Base-by-base conservation (phyloP, 2,113 vertebrate genomes). In the Anhinga anhinga region DNA sequence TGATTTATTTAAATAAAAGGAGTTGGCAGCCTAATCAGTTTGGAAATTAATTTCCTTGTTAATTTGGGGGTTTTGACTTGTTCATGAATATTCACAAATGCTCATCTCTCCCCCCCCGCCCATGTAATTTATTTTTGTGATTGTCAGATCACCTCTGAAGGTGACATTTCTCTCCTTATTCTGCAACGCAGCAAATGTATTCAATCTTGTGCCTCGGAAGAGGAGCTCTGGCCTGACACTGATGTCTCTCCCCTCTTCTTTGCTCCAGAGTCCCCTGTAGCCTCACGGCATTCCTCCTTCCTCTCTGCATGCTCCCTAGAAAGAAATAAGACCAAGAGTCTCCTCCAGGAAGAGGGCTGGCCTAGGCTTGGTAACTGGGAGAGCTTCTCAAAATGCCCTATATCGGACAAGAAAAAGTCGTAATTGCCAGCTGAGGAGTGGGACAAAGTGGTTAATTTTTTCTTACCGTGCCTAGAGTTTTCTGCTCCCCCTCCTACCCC, bases 41-140 rank as follows among this genome's bases (percentile, higher is more conserved):
- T 95, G 89, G 87, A 92, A 97, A 98, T 98, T 97, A 97, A 98
- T 97, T 92, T 98, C 94, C 95, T 90, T 96, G 93, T 97, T 98
- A 97, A 97, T 97, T 96, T 90, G 71, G 87, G 87, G 85, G 85
- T 76, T 95, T 97, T 95, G 90, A 97, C 96, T 96, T 91, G 93
- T 91, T 98, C 88, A 95, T 98, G 96, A 96, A 97, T 98, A 98
- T 97, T 96, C 95, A 97, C 93, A 82, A 92, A 91, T 56, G 52
- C 87, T 95, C 88, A 38, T 95, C 44, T 45, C 44, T 45, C 18
- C 17, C 17, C 44, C 44, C 44, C 44, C 44, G 7, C 44, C 42
- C 42, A 42, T 42, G 85, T 73, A 95, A 95, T 97, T 96, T 97
- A 92, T 93, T 95, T 96, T 70, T 89, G 78, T 92, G 86, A 95